Evolutionary conservation across 2,797 vertebrate genomes (phyloP).

Genomic region (Gallinago nigripennis): DNA sequence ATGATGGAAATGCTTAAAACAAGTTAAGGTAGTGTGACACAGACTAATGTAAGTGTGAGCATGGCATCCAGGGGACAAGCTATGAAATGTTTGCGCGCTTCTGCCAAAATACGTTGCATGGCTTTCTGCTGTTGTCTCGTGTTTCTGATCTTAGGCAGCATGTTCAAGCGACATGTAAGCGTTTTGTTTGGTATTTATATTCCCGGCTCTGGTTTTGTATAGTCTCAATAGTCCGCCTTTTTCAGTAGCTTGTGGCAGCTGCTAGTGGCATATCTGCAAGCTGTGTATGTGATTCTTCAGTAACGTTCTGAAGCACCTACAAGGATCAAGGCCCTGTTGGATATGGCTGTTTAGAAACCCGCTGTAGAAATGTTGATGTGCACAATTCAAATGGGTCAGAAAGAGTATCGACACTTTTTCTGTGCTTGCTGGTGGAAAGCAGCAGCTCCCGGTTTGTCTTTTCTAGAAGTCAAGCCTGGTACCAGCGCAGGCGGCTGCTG

Average conservation of each 20-base stretch:
- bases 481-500: background rate
- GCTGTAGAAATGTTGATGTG: background rate
- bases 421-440: background rate
- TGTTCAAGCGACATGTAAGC: slow-evolving; percentile 57
- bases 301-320: background rate
- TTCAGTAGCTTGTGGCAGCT: slow-evolving; percentile 29
- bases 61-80: slow-evolving; percentile 66
- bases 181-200: background rate
- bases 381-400: background rate
- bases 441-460: background rate
- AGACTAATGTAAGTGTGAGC: slow-evolving; percentile 79
- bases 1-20: slow-evolving; percentile 84
- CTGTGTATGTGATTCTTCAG: background rate
- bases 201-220: slow-evolving; percentile 18
- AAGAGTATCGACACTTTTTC: background rate
- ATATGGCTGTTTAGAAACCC: background rate
- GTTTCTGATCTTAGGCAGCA: slow-evolving; percentile 70
- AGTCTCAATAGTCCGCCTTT: background rate
- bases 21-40: slow-evolving; percentile 79
- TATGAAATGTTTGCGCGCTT: slow-evolving; percentile 69
- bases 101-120: slow-evolving; percentile 73
- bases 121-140: slow-evolving; percentile 58
- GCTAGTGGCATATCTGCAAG: slow-evolving; percentile 10
- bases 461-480: background rate
- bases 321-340: background rate